Base-by-base conservation (phyloP, 2,797 vertebrate genomes). In the Tenualosa ilisha region DNA sequence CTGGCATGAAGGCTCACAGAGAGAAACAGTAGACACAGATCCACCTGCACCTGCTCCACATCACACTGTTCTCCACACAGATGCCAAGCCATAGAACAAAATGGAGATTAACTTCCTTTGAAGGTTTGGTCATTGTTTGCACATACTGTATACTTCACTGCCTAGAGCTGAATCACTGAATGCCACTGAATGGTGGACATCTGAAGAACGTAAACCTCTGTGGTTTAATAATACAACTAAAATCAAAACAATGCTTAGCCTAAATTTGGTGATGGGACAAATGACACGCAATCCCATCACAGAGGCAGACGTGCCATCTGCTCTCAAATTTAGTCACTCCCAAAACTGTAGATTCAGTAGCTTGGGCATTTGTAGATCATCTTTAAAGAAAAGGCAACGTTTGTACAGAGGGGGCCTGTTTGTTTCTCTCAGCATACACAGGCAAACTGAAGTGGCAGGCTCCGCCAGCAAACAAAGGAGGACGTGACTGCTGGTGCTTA, bases 301-400 rank as follows among this genome's bases (percentile, higher is more conserved):
- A 9, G 22, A 24, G 9, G 22, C 59, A 24, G 6, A 0, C 1
- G 11, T 24, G 22, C 22, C n/a, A 63, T 63, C 59, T 24, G 22
- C n/a, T 24, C 7, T 63, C n/a, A n/a, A 63, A 63, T 63, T 8
- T 63, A 24, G 59, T 63, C 59, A 61, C 8, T n/a, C n/a, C 59
- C 1, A 24, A 63, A 63, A 9, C 0, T 63, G 59, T 22, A 56
- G 59, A 63, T 63, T 63, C n/a, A 83, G 49, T 31, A 72, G 53
- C 82, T 84, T 17, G 15, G 79, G 68, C 9, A 84, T n/a, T 56
- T 50, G 6, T 53, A 20, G 56, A 81, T 51, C 81, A 82, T 85
- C 83, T 37, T 56, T 51, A 15, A 40, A 81, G 83, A 82, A 72
- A 59, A 82, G 54, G 31, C 6, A 59, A 61, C 53, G 22, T 82